These are phyloP conservation scores for Pollachius pollachius DNA, from an alignment of 2,113 vertebrate genomes.

Conservation along the genomic window DNA sequence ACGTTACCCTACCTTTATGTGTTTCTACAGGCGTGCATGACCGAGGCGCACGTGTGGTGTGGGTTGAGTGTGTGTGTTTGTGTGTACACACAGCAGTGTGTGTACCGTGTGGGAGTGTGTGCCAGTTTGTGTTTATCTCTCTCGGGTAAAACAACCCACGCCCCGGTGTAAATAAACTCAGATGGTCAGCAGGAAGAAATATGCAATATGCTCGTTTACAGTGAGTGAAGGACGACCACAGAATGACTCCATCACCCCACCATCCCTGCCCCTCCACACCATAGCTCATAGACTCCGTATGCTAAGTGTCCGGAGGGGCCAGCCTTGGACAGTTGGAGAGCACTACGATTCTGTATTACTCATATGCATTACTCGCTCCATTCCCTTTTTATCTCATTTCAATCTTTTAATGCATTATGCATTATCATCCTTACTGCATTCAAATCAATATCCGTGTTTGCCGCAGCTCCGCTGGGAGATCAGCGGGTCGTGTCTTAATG, in stretches of 20 bases:
- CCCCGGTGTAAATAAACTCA: conserved; percentile 63
- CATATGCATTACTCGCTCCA: too few species aligned
- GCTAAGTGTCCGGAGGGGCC: background rate
- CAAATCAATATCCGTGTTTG: too few species aligned
- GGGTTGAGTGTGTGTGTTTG: conserved; percentile 15
- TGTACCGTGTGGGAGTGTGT: conserved; percentile 42
- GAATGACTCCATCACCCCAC: conserved; percentile 24
- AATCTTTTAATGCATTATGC: too few species aligned
- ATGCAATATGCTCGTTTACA: conserved; percentile 53
- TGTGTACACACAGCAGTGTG: conserved; percentile 16
- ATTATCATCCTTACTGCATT: too few species aligned
- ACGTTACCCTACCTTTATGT: too few species aligned
- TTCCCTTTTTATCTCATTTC: too few species aligned
- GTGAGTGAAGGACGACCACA: conserved; percentile 42
- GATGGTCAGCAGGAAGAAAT: conserved; percentile 50
- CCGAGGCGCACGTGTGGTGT: too few species aligned
- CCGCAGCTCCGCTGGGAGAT: too few species aligned
- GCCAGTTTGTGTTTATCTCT: conserved; percentile 62
- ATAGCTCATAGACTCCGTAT: too few species aligned
- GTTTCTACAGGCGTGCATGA: too few species aligned
- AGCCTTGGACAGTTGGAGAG: background rate
- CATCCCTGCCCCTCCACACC: background rate
- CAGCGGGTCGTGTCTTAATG: too few species aligned
- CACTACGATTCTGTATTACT: too few species aligned
- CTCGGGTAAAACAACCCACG: conserved; percentile 45